Conservation (phyloP, 30 jellyfish, hydroid and myxozoan genomes). For the Aurelia coerulea region DNA sequence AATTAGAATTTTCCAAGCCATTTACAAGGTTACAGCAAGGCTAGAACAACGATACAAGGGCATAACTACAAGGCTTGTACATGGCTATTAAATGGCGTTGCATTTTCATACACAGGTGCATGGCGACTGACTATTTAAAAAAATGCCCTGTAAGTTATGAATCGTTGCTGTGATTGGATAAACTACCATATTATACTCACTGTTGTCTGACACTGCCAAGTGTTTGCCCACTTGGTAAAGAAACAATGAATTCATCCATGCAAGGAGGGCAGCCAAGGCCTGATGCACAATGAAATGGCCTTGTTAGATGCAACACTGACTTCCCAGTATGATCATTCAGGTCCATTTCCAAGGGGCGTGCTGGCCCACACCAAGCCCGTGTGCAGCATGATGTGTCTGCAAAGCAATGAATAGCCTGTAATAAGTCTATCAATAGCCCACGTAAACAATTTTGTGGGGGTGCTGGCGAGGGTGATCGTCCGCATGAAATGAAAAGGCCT, state of each 20-base stretch:
- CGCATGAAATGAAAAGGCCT: too few species aligned
- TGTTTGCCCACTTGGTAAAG: conserved; percentile 43
- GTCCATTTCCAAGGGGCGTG: conserved; percentile 40
- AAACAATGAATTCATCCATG: conserved; percentile 52
- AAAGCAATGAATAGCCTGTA: neutral
- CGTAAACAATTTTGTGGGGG: too few species aligned
- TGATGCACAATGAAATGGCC: conserved; percentile 63
- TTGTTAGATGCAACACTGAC: conserved; percentile 37
- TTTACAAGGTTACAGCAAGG: too few species aligned
- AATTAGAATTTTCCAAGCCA: too few species aligned
- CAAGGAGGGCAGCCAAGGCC: conserved; percentile 51
- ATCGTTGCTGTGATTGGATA: neutral
- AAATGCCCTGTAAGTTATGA: neutral
- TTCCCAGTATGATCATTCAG: conserved; percentile 15
- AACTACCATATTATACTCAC: neutral
- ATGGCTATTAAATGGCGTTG: too few species aligned
- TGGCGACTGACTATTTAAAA: too few species aligned
- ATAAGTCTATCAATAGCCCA: too few species aligned
- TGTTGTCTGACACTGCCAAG: conserved; percentile 62
- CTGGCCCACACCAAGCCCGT: conserved; percentile 54
- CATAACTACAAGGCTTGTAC: too few species aligned
- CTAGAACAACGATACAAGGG: too few species aligned
- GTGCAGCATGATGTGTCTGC: conserved; percentile 61
- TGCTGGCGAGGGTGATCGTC: too few species aligned
- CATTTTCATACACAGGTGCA: too few species aligned